Evolutionary conservation across 2,797 vertebrate species (phyloP).

Genomic region (Diplodus sargus): DNA sequence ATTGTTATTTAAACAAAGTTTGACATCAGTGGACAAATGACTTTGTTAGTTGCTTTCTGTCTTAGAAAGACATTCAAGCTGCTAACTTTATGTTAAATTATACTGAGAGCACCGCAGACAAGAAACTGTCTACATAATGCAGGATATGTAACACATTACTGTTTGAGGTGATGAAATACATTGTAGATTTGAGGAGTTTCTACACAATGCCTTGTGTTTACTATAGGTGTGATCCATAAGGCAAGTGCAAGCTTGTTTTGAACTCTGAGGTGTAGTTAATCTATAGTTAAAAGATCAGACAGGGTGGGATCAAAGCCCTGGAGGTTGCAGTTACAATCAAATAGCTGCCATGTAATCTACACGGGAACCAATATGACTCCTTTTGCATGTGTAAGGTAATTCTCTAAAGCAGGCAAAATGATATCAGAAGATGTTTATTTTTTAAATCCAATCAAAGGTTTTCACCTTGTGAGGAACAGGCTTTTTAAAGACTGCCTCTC

Average conservation of each 20-base stretch:
- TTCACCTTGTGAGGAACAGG: slow-evolving; percentile 51
- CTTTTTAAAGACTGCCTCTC: slow-evolving; percentile 58
- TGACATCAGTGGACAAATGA: slow-evolving; percentile 56
- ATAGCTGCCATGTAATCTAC: slow-evolving; percentile 64
- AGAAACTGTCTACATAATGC: neutral
- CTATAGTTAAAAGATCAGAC: slow-evolving; percentile 73
- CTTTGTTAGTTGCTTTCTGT: slow-evolving; percentile 36
- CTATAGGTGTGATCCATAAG: slow-evolving; percentile 44
- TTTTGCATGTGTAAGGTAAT: slow-evolving; percentile 35
- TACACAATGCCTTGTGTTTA: slow-evolving; percentile 38
- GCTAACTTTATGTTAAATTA: neutral
- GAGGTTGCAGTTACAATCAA: slow-evolving; percentile 69
- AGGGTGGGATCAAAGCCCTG: slow-evolving; percentile 72
- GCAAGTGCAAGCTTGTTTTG: slow-evolving; percentile 55
- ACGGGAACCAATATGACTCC: slow-evolving; percentile 54
- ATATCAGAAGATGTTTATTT: slow-evolving; percentile 44
- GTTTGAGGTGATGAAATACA: slow-evolving; percentile 29
- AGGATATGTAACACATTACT: neutral
- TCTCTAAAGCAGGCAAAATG: slow-evolving; percentile 42
- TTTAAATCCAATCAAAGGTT: slow-evolving; percentile 57
- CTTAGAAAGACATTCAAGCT: slow-evolving; percentile 19
- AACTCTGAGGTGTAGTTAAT: slow-evolving; percentile 56
- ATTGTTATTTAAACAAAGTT: slow-evolving; percentile 55
- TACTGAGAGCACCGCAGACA: neutral
- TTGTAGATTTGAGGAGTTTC: slow-evolving; percentile 47